Conservation (phyloP, 2,797 vertebrate genomes). For the Acanthurus tractus region DNA sequence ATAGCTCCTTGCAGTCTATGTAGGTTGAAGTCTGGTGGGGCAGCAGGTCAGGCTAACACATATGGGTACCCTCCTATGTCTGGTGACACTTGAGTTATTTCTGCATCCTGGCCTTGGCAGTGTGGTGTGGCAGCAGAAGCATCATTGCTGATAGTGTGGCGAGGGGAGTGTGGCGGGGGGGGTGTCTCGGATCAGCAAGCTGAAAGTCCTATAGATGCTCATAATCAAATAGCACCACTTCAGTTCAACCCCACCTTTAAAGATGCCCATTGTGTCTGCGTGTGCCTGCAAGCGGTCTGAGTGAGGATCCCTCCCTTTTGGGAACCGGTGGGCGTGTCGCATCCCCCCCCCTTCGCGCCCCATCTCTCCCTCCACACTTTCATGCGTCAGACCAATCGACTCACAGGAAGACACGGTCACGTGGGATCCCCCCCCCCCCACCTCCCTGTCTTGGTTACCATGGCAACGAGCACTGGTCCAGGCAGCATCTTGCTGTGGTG, state of each 20-base stretch:
- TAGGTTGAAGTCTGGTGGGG: constrained; percentile 54
- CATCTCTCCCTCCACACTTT: constrained; percentile 57
- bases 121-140: constrained; percentile 22
- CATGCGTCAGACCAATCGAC: constrained; percentile 69
- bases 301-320: constrained; percentile 73
- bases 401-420: constrained; percentile 65
- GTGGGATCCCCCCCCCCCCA: constrained; percentile 70
- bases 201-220: constrained; percentile 7
- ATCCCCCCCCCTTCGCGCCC: constrained; percentile 41
- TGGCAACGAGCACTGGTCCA: constrained; percentile 84
- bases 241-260: constrained; percentile 59
- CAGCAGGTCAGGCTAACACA: constrained; percentile 73
- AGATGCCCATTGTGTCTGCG: constrained; percentile 72
- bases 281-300: constrained; percentile 54
- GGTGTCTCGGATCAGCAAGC: constrained; percentile 5
- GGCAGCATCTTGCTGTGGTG: constrained; percentile 86
- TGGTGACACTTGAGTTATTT: constrained; percentile 72
- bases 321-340: constrained; percentile 69
- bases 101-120: constrained; percentile 50
- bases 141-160: constrained; percentile 16
- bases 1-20: constrained; percentile 43
- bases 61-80: constrained; percentile 60
- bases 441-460: constrained; percentile 78
- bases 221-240: constrained; percentile 33
- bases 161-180: constrained; percentile 26